Conservation (phyloP, 2,113 vertebrate species). For the Dasyurus viverrinus region DNA sequence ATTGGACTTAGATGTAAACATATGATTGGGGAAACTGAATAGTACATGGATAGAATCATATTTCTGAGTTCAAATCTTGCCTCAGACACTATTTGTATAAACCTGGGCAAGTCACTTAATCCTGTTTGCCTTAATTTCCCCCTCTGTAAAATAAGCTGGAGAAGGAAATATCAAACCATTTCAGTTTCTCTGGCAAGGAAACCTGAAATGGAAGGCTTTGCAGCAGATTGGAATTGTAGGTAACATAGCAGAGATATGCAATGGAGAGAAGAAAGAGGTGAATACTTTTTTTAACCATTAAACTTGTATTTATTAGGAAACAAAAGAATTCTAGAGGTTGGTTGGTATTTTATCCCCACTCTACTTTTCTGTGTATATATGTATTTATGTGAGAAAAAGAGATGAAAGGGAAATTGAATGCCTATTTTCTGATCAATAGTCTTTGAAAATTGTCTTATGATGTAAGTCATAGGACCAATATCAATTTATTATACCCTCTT, state of each 20-base stretch:
- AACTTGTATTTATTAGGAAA: not conserved
- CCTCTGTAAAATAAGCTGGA: not conserved
- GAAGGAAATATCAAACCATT: not conserved
- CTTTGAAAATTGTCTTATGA: not conserved
- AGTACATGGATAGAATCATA: not conserved
- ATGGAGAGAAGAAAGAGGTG: not conserved
- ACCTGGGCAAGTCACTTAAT: not conserved
- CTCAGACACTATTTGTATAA: not conserved
- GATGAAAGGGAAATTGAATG: not conserved
- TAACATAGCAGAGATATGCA: not conserved
- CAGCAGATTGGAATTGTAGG: not conserved
- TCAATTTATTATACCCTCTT: not conserved
- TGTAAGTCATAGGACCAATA: not conserved
- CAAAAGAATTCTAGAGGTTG: not conserved
- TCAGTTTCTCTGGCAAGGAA: not conserved
- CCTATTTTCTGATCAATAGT: not conserved
- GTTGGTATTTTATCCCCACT: not conserved
- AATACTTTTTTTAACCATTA: not conserved
- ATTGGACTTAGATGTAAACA: not conserved
- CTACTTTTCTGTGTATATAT: not conserved
- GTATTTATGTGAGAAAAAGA: not conserved
- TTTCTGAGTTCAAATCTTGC: not conserved
- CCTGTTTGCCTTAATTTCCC: not conserved
- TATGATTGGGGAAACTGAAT: not conserved
- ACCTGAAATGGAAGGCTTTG: not conserved